Conservation (phyloP, 1,140 invertebrate genomes). For the Magallana angulata region DNA sequence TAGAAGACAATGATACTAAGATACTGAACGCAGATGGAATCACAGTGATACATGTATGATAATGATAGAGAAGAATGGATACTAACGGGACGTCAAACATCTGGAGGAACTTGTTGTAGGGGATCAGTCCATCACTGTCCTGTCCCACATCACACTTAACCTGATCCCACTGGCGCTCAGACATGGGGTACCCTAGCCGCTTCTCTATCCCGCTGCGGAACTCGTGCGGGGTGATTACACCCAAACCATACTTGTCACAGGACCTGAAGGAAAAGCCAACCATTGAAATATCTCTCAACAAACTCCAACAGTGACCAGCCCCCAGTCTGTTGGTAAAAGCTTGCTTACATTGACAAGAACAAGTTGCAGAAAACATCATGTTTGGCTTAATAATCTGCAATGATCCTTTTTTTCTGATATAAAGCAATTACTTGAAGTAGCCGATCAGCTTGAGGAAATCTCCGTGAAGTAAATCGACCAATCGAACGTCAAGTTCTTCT, state of each 20-base stretch:
- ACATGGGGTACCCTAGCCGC: slow-evolving; percentile 63
- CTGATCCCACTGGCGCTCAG: slow-evolving; percentile 69
- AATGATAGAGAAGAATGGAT: neutral
- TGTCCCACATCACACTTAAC: slow-evolving; percentile 61
- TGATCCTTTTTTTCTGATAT: neutral
- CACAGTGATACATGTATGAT: no score
- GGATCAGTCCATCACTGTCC: slow-evolving; percentile 69
- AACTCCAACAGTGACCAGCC: no score
- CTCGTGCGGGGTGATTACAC: slow-evolving; percentile 65
- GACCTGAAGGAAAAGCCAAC: slow-evolving; percentile 56
- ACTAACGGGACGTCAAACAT: slow-evolving; percentile 70
- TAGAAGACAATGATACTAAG: no score
- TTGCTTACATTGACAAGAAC: no score
- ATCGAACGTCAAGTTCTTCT: slow-evolving; percentile 61
- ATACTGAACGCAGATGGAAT: no score
- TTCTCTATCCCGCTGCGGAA: slow-evolving; percentile 68
- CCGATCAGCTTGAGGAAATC: slow-evolving; percentile 70
- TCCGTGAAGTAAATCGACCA: slow-evolving; percentile 70
- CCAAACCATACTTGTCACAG: slow-evolving; percentile 66
- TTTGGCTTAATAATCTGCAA: no score
- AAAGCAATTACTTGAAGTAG: slow-evolving; percentile 62
- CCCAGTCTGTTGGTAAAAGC: no score
- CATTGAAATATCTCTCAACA: no score
- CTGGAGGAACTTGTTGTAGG: slow-evolving; percentile 69
- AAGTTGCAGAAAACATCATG: no score